Evolutionary conservation across 2,888 invertebrate species (phyloP).

Genomic region (Melolontha melolontha): DNA sequence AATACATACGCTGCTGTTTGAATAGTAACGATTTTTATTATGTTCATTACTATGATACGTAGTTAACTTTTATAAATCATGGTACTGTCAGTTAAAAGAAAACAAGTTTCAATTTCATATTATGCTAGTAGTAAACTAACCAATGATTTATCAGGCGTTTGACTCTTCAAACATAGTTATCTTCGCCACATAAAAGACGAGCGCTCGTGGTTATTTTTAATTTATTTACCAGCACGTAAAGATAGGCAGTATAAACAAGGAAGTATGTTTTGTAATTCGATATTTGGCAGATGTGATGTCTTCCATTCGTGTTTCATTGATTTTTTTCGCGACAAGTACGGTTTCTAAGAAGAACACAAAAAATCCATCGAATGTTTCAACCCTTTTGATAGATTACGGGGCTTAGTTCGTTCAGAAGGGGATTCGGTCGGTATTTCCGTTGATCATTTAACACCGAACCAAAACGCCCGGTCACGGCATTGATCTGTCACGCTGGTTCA

Average conservation of each 20-base stretch:
- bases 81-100: no score
- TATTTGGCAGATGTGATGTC: constrained; percentile 47
- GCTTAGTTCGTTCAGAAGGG: constrained; percentile 47
- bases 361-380: constrained; percentile 49
- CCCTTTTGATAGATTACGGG: constrained; percentile 50
- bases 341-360: constrained; percentile 41
- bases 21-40: no score
- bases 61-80: no score
- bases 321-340: constrained; percentile 40
- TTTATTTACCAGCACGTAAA: constrained; percentile 32
- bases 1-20: no score
- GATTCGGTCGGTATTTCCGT: constrained; percentile 52
- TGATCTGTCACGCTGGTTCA: constrained; percentile 46
- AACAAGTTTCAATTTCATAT: no score
- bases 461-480: constrained; percentile 51
- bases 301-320: constrained; percentile 42
- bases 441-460: constrained; percentile 53
- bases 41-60: no score
- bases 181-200: neutral
- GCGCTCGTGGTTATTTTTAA: constrained; percentile 32
- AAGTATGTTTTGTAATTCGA: constrained; percentile 44
- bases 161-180: no score
- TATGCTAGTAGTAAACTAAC: no score
- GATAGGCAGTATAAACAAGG: constrained; percentile 26
- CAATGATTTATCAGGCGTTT: no score